Evolutionary conservation across 2,113 vertebrate genomes (phyloP).

Genomic region (Theropithecus gelada): DNA sequence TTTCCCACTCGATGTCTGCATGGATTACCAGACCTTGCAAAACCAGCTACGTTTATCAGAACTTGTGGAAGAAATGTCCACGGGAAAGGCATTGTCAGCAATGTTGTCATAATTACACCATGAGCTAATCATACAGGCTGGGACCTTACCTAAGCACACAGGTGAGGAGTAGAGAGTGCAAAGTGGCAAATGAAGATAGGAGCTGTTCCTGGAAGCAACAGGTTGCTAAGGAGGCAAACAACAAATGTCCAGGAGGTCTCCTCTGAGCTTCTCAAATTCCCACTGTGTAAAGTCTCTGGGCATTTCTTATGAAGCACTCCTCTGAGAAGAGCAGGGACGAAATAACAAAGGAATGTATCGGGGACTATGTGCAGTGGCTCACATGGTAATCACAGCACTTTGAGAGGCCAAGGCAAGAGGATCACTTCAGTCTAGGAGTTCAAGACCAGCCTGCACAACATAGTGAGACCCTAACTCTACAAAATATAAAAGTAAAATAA

Average conservation of each 20-base stretch:
- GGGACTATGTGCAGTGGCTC: neutral
- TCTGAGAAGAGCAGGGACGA: neutral
- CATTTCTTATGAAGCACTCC: neutral
- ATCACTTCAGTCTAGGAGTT: too few relatives aligned
- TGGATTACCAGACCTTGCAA: neutral
- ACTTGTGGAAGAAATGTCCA: neutral
- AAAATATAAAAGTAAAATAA: too few relatives aligned
- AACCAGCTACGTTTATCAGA: neutral
- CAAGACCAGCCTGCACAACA: too few relatives aligned
- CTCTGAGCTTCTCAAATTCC: neutral
- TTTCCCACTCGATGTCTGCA: neutral
- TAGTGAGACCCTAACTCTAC: too few relatives aligned
- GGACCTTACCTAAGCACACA: neutral
- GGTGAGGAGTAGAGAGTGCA: neutral
- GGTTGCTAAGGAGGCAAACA: too few relatives aligned
- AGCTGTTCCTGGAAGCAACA: neutral
- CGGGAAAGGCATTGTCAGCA: accelerated
- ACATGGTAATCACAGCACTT: too few relatives aligned
- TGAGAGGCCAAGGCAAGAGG: too few relatives aligned
- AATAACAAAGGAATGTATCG: neutral
- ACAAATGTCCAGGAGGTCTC: too few relatives aligned
- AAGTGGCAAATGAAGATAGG: neutral
- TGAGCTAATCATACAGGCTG: neutral
- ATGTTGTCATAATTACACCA: neutral
- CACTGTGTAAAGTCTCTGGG: neutral